Evolutionary conservation across 2,113 vertebrate species (phyloP).

Genomic region (Bucco capensis): DNA sequence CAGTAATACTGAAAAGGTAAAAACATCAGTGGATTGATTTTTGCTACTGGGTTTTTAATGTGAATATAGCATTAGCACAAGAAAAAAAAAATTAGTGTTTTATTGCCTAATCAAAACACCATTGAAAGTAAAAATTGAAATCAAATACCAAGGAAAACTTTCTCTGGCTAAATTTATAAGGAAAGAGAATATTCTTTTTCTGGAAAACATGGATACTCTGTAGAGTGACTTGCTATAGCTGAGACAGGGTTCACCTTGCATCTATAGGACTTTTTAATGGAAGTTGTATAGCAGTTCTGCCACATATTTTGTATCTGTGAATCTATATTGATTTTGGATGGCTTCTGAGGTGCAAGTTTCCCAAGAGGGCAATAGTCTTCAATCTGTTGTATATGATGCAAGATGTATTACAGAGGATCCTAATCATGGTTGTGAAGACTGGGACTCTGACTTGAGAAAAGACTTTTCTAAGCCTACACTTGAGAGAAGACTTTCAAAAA

Average conservation of each 20-base stretch:
- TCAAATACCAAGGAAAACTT: not conserved
- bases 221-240: not conserved
- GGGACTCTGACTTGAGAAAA: not conserved
- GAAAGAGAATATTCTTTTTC: not conserved
- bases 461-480: not conserved
- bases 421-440: not conserved
- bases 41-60: not conserved
- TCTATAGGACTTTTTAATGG: not conserved
- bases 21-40: not conserved
- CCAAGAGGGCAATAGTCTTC: not conserved
- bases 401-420: not conserved
- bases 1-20: not conserved
- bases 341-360: not conserved
- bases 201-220: not conserved
- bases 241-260: not conserved
- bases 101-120: not conserved
- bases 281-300: accelerated
- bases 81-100: not conserved
- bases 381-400: not conserved
- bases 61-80: not conserved
- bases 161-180: not conserved
- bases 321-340: not conserved
- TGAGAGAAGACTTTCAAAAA: not conserved
- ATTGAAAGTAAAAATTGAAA: not conserved
- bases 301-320: not conserved